Conservation (phyloP, 2,888 invertebrate species). For the Lagria hirta region DNA sequence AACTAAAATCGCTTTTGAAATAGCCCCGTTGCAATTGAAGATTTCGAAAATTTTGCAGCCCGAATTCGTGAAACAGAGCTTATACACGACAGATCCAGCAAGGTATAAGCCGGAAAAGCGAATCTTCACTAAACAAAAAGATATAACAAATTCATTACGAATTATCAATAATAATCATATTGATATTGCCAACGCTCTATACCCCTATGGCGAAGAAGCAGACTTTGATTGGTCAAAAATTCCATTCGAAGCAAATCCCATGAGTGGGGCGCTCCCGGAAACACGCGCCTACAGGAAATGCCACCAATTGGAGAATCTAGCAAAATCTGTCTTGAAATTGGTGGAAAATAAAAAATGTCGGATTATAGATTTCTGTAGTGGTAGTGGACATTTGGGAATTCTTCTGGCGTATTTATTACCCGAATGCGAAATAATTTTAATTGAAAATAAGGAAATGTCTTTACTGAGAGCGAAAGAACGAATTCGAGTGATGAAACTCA, state of each 20-base stretch:
- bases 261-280: conserved; percentile 74
- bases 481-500: conserved; percentile 65
- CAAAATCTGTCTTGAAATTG: conserved; percentile 71
- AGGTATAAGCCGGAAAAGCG: conserved; percentile 73
- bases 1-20: conserved; percentile 26
- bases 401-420: conserved; percentile 79
- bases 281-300: conserved; percentile 75
- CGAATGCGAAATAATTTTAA: conserved; percentile 72
- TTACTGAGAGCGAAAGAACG: conserved; percentile 72
- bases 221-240: conserved; percentile 69
- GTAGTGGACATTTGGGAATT: conserved; percentile 91
- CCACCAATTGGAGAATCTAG: conserved; percentile 84
- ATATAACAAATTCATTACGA: conserved; percentile 66
- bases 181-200: conserved; percentile 45
- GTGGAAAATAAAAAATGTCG: conserved; percentile 58
- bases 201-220: conserved; percentile 53
- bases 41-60: conserved; percentile 26
- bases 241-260: conserved; percentile 74
- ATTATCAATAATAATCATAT: conserved; percentile 56
- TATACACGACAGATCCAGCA: conserved; percentile 78
- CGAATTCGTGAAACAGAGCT: conserved; percentile 61
- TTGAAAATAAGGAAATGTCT: conserved; percentile 92
- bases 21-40: conserved; percentile 4
- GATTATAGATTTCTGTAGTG: conserved; percentile 93
- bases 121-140: conserved; percentile 73